phyloP scores from a whole-genome alignment of 2,888 invertebrate genomes.

The Volucella bombylans region DNA sequence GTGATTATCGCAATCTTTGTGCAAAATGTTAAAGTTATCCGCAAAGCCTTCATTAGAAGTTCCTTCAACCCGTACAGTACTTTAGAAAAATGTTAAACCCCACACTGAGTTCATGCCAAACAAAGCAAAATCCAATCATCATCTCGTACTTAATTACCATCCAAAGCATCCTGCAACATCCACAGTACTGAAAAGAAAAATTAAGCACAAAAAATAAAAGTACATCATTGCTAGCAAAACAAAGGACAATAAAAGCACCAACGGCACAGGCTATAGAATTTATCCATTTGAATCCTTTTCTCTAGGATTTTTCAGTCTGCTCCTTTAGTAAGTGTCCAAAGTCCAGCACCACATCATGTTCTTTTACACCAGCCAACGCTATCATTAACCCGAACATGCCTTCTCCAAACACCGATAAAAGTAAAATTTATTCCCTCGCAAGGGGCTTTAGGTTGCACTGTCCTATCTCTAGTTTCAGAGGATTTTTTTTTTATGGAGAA shows the following conservation, averaged over 20 bases:
- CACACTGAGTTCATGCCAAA: slow-evolving; percentile 6
- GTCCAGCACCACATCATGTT: slow-evolving; percentile 54
- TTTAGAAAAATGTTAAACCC: not conserved
- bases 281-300: slow-evolving; percentile 53
- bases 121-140: slow-evolving; percentile 71
- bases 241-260: slow-evolving; percentile 55
- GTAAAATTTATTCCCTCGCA: slow-evolving; percentile 64
- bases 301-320: slow-evolving; percentile 18
- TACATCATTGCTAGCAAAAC: slow-evolving; percentile 42
- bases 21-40: too few relatives aligned
- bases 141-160: slow-evolving; percentile 70
- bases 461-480: slow-evolving; percentile 20
- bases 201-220: slow-evolving; percentile 42
- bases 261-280: slow-evolving; percentile 37
- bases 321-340: slow-evolving; percentile 1
- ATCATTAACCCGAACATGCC: slow-evolving; percentile 73
- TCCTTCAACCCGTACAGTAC: too few relatives aligned
- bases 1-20: too few relatives aligned
- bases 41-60: too few relatives aligned
- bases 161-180: slow-evolving; percentile 60
- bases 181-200: slow-evolving; percentile 18
- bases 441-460: slow-evolving; percentile 46
- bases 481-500: not conserved
- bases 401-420: slow-evolving; percentile 71
- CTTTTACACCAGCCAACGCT: slow-evolving; percentile 56